These are phyloP conservation scores for Lophochroa leadbeateri DNA, from an alignment of 2,113 vertebrate genomes.

Conservation along the genomic window DNA sequence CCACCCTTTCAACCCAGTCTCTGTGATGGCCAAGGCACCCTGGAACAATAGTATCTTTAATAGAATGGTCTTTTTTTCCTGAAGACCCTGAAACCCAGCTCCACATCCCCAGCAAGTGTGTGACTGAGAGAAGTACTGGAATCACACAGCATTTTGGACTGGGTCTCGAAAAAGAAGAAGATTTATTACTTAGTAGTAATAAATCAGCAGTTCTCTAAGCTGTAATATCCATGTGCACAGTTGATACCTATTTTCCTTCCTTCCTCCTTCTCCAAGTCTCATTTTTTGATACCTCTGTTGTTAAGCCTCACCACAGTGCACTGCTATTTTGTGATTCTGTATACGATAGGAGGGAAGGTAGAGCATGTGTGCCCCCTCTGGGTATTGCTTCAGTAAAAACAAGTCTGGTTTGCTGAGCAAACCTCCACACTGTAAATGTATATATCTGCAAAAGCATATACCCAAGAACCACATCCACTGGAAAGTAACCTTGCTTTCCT, in stretches of 20 bases:
- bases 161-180: neutral
- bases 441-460: neutral
- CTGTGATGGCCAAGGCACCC: neutral
- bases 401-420: neutral
- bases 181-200: neutral
- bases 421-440: neutral
- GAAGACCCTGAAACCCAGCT: neutral
- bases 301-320: neutral
- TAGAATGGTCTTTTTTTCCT: neutral
- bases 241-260: neutral
- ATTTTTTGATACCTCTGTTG: neutral
- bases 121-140: neutral
- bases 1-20: neutral
- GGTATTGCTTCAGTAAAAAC: neutral
- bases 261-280: neutral
- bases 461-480: neutral
- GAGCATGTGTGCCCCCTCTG: constrained; percentile 29
- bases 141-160: neutral
- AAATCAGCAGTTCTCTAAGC: neutral
- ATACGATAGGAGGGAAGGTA: neutral
- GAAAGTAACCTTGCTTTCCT: neutral
- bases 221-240: neutral
- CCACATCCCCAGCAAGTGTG: neutral
- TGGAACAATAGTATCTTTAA: neutral
- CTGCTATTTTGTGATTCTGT: neutral